Conservation (phyloP, 1,140 invertebrate species). For the Galleria mellonella region DNA sequence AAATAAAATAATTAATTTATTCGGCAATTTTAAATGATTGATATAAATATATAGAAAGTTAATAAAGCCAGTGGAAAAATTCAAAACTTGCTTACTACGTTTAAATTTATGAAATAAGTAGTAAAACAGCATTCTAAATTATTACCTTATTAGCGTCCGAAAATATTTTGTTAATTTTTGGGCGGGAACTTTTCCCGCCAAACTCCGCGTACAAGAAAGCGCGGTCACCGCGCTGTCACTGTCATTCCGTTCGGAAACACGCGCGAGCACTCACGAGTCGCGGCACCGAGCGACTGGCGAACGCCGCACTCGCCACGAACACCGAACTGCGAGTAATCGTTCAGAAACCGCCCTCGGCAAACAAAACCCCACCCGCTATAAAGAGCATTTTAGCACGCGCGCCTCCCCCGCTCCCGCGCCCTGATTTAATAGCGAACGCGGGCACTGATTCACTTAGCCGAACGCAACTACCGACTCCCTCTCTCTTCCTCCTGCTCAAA, state of each 20-base stretch:
- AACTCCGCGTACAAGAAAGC: slow-evolving; percentile 41
- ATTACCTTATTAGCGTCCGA: slow-evolving; percentile 71
- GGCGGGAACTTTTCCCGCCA: slow-evolving; percentile 70
- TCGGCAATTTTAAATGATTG: no score
- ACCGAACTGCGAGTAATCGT: slow-evolving; percentile 46
- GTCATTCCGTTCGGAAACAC: slow-evolving; percentile 30
- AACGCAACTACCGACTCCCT: slow-evolving; percentile 55
- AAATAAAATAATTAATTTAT: no score
- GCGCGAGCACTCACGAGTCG: slow-evolving; percentile 31
- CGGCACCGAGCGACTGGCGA: slow-evolving; percentile 23
- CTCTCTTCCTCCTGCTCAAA: slow-evolving; percentile 37
- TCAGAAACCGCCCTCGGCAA: slow-evolving; percentile 69
- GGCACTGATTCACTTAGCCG: slow-evolving; percentile 72
- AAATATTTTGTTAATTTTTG: slow-evolving; percentile 66
- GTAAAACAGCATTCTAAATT: slow-evolving; percentile 5
- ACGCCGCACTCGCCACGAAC: slow-evolving; percentile 5
- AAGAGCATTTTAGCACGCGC: slow-evolving; percentile 68
- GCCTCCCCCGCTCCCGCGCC: slow-evolving; percentile 52
- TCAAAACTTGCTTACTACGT: no score
- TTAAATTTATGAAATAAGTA: no score
- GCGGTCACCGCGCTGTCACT: slow-evolving; percentile 63
- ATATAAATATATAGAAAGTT: no score
- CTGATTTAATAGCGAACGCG: slow-evolving; percentile 72
- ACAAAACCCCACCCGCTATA: slow-evolving; percentile 66
- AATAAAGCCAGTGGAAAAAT: no score